Conservation (phyloP, 2,113 vertebrate genomes). For the Urocolius indicus region DNA sequence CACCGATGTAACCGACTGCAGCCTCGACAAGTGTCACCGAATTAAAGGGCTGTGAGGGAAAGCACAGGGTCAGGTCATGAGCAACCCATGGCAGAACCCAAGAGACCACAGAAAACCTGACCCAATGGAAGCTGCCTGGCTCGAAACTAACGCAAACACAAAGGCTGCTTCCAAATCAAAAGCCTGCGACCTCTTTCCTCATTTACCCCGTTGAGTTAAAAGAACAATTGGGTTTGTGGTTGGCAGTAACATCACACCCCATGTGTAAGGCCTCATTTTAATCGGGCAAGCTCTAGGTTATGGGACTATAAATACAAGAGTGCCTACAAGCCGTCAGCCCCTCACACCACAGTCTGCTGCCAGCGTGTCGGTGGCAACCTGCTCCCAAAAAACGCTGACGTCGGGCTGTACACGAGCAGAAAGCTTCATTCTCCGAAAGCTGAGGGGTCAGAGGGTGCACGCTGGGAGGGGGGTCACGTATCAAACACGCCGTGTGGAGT, state of each 20-base stretch:
- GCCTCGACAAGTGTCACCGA: not conserved
- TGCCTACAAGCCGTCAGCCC: slow-evolving; percentile 1
- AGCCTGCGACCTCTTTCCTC: not conserved
- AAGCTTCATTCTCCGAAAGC: not conserved
- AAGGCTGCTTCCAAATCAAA: not conserved
- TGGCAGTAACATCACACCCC: slow-evolving; percentile 24
- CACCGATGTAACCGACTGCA: not conserved
- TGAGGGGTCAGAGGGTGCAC: not conserved
- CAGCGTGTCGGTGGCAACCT: not conserved
- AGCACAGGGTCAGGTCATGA: not conserved
- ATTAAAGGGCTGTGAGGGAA: not conserved
- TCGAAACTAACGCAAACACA: not conserved
- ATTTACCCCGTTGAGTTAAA: not conserved
- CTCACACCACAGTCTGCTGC: not conserved
- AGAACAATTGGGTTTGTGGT: not conserved
- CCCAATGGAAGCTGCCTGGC: not conserved
- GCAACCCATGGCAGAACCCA: not conserved
- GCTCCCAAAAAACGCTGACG: not conserved
- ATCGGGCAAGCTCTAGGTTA: slow-evolving; percentile 62
- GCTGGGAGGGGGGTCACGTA: not conserved
- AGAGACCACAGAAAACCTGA: not conserved
- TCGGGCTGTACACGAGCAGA: not conserved
- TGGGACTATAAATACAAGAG: slow-evolving; percentile 58
- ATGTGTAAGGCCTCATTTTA: slow-evolving; percentile 48
- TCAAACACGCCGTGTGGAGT: not conserved